phyloP scores from a whole-genome alignment of 2,797 vertebrate genomes.

The Pantherophis vulpinus region DNA sequence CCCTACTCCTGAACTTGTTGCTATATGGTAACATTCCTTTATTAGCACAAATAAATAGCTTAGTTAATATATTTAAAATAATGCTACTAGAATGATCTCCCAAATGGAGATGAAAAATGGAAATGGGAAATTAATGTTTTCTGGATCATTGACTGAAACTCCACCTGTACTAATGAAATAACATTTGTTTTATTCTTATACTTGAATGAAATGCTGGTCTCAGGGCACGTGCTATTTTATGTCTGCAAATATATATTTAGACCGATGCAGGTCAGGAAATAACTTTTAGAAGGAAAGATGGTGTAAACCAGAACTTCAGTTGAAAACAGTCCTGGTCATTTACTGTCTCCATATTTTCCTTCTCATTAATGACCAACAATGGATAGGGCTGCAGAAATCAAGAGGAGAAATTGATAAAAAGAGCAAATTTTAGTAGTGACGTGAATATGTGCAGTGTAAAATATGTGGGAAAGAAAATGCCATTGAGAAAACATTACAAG shows the following conservation, averaged over 20 bases:
- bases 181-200: neutral
- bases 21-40: neutral
- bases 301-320: neutral
- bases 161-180: neutral
- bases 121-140: neutral
- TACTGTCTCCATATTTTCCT: neutral
- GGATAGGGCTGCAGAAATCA: neutral
- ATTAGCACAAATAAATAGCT: neutral
- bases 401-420: neutral
- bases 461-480: neutral
- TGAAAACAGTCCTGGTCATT: neutral
- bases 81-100: neutral
- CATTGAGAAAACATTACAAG: neutral
- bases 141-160: neutral
- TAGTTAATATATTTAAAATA: neutral
- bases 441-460: neutral
- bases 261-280: neutral
- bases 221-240: neutral
- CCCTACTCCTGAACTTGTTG: no score
- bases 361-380: neutral
- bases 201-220: neutral
- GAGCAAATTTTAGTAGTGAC: neutral
- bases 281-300: neutral
- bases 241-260: neutral
- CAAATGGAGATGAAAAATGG: neutral